Conservation (phyloP, 2,888 invertebrate genomes). For the Euproctis similis region DNA sequence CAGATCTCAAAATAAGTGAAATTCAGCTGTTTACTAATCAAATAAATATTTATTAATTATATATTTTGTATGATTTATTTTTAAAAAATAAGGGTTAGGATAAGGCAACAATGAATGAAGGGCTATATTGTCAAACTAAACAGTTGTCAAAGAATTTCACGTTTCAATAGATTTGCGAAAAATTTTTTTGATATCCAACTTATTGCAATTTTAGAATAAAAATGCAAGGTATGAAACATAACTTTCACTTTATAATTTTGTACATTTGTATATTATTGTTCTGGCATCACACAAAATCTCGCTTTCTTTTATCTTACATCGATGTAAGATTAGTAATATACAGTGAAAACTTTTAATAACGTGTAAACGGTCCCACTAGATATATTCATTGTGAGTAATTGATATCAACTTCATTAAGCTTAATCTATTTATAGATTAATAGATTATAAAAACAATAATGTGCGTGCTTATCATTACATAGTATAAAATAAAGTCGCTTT, state of each 20-base stretch:
- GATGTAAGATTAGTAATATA: slow-evolving; percentile 9
- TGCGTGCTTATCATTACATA: too few species aligned
- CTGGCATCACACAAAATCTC: slow-evolving; percentile 7
- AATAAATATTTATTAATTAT: not conserved
- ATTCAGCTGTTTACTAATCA: slow-evolving; percentile 13
- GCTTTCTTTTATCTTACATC: slow-evolving; percentile 13
- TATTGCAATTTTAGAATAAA: not conserved
- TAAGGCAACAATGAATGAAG: too few species aligned
- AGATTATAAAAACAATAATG: too few species aligned
- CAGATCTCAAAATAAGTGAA: slow-evolving; percentile 25
- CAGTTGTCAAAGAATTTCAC: too few species aligned
- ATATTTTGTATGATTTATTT: not conserved
- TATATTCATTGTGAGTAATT: too few species aligned
- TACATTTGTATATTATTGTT: not conserved
- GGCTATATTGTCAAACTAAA: too few species aligned
- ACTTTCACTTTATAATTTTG: not conserved
- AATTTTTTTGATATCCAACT: not conserved
- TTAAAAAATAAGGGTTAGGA: not conserved
- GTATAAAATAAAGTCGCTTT: too few species aligned
- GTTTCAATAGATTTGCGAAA: too few species aligned
- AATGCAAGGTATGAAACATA: not conserved
- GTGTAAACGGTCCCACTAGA: not conserved
- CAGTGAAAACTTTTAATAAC: slow-evolving; percentile 10
- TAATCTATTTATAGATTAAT: too few species aligned
- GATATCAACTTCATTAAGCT: too few species aligned